Evolutionary conservation across 2,113 vertebrate genomes (phyloP), one percentile per base, ranked within the genome.

Genomic region (Uria aalge): DNA sequence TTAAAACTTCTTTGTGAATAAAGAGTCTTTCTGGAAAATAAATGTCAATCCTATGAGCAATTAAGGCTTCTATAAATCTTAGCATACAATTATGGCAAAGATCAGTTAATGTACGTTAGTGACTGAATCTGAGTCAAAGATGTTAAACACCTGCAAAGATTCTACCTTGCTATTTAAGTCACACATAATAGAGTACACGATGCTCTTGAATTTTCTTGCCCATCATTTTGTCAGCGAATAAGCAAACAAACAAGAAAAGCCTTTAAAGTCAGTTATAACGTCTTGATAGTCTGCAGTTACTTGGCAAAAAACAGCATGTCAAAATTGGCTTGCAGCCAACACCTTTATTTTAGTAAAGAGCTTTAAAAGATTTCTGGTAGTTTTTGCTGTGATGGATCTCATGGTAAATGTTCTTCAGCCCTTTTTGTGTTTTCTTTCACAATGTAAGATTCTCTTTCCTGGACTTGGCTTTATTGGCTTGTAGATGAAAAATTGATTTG

Each of bases 51-150:
- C 55, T 64, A 72, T 45, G 48, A 73, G 53, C 53, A 82, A 13
- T 87, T 89, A 94, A 78, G 29, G 13, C 56, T 95, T 84, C 80
- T 89, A 4, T 91, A 94, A 94, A 66, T 41, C 38, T 87, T 79
- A 75, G 24, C 43, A 50, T 87, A 52, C 24, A 82, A 57, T 81
- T 92, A 79, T 36, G 62, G 38, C 69, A 79, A 79, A 89, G 76
- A 82, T 78, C 40, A 87, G 68, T 81, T 78, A 62, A 82, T 66
- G 16, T 92, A 62, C 1, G 2, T 71, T 96, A 93, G 50, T 69
- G 55, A 53, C 45, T 85, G 62, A 94, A 69, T 88, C 45, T 47
- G 66, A 72, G 72, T 87, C 62, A 68, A 92, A 62, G 56, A 63
- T 82, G 26, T 84, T 91, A 78, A 82, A 66, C n/a, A 82, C 53